Conservation (phyloP, 2,888 invertebrate species). For the Amphipyra berbera region DNA sequence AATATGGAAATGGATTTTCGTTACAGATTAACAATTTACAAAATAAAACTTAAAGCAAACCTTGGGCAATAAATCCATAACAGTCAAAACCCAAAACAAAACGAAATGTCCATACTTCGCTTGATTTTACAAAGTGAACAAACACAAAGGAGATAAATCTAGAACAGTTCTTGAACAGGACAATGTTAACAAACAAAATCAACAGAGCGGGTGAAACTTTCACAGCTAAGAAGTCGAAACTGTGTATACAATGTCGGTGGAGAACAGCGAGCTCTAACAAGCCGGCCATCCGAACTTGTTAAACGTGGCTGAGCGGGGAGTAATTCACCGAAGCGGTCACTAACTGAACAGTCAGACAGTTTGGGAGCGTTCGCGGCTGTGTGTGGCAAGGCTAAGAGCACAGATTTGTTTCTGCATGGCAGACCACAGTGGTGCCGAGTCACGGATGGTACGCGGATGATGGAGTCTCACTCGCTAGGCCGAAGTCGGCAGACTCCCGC, state of each 20-base stretch:
- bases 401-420: slow-evolving; percentile 57
- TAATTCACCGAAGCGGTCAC: slow-evolving; percentile 79
- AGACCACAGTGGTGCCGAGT: slow-evolving; percentile 42
- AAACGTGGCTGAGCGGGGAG: slow-evolving; percentile 74
- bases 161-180: slow-evolving; percentile 69
- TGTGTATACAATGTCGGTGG: slow-evolving; percentile 81
- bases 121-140: slow-evolving; percentile 63
- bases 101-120: slow-evolving; percentile 57
- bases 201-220: slow-evolving; percentile 83
- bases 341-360: slow-evolving; percentile 72
- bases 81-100: slow-evolving; percentile 33
- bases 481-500: slow-evolving; percentile 78
- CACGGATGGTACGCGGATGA: slow-evolving; percentile 64
- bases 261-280: slow-evolving; percentile 82
- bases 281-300: slow-evolving; percentile 85
- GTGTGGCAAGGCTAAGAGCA: slow-evolving; percentile 49
- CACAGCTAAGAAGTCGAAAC: slow-evolving; percentile 84
- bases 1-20: slow-evolving; percentile 8
- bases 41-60: slow-evolving; percentile 26
- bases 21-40: slow-evolving; percentile 35
- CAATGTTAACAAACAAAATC: slow-evolving; percentile 84
- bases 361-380: slow-evolving; percentile 71
- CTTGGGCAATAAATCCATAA: slow-evolving; percentile 31
- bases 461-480: slow-evolving; percentile 81
- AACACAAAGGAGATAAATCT: slow-evolving; percentile 61